A percentile compares a stretch with the other conserved stretches of the same genome.
Conservation (phyloP, 2,797 vertebrate species). For the Paguma larvata region DNA sequence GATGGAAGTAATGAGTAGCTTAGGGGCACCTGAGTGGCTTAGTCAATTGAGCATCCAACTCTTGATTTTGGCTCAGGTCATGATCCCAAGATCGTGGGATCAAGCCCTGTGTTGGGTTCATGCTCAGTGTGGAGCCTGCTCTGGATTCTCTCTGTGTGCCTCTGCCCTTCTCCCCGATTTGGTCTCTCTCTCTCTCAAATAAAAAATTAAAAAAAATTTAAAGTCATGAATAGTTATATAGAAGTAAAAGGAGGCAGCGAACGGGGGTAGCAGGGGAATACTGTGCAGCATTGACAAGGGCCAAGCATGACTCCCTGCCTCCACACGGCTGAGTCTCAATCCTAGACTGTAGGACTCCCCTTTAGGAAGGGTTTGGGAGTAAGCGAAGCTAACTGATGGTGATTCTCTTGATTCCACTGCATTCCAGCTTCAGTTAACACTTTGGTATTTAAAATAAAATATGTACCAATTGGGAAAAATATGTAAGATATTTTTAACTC, state of each 20-base stretch:
- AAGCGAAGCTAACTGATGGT: not conserved
- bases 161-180: too few species aligned
- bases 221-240: not conserved
- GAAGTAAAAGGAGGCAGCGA: not conserved
- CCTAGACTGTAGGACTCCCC: not conserved
- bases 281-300: rapidly evolving
- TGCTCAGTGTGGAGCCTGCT: too few species aligned
- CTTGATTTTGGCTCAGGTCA: too few species aligned
- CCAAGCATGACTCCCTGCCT: not conserved
- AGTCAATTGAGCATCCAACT: too few species aligned
- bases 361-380: not conserved
- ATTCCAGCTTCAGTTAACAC: not conserved
- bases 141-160: too few species aligned
- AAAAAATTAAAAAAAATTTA: too few species aligned
- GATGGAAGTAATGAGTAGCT: not conserved
- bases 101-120: too few species aligned
- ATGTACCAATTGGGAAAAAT: not conserved
- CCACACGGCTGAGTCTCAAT: rapidly evolving
- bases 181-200: too few species aligned
- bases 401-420: not conserved
- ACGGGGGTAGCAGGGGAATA: not conserved
- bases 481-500: not conserved
- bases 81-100: too few species aligned
- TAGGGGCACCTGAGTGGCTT: too few species aligned
- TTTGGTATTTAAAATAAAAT: constrained; percentile 2